phyloP scores from a whole-genome alignment of 2,113 vertebrate genomes.

The Cygnus buccinator region DNA sequence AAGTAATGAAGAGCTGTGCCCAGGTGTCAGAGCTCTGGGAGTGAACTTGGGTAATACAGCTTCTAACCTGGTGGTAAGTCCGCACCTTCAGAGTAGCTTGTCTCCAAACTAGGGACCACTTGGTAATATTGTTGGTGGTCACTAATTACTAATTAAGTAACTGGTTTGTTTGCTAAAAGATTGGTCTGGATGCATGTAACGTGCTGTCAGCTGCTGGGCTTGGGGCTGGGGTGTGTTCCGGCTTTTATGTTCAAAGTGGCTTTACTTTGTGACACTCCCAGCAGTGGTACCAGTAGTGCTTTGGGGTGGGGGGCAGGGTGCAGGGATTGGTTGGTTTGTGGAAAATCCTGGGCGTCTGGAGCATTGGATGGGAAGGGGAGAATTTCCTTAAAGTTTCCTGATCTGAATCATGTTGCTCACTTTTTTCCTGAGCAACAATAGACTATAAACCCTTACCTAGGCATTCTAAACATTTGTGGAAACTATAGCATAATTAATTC shows the following conservation, averaged over 20 bases:
- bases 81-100: not conserved
- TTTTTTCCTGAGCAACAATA: not conserved
- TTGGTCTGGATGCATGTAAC: not conserved
- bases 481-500: too few species aligned
- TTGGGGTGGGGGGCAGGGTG: too few species aligned
- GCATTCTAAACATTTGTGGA: not conserved
- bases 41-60: not conserved
- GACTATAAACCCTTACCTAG: not conserved
- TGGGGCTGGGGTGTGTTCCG: not conserved
- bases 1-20: not conserved
- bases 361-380: not conserved
- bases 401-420: not conserved
- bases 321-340: rapidly evolving
- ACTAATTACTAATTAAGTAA: not conserved
- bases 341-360: not conserved
- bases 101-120: rapidly evolving
- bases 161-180: not conserved
- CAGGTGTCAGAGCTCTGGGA: not conserved
- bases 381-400: not conserved
- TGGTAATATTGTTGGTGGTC: not conserved
- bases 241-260: not conserved
- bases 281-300: not conserved
- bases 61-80: rapidly evolving
- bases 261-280: rapidly evolving
- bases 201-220: not conserved